A percentile compares a stretch with the other conserved stretches of the same genome.
Evolutionary conservation across 2,113 vertebrate species (phyloP).

Genomic region (Sinosuthora webbiana): DNA sequence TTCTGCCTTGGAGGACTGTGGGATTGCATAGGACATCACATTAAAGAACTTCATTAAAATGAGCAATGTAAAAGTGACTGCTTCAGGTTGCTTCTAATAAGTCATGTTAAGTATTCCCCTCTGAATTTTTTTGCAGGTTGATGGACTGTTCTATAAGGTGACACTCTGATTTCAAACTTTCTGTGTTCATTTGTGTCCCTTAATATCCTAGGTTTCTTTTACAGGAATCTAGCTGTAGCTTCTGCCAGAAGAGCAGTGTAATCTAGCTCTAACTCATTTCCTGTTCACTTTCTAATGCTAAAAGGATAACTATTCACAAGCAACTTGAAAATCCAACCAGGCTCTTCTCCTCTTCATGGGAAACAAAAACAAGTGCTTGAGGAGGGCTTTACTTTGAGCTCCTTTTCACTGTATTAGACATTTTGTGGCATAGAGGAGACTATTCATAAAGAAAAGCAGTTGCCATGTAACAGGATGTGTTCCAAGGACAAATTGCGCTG

Average conservation of each 20-base stretch:
- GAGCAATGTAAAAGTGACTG: conserved; percentile 1
- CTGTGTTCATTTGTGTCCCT: conserved; percentile 67
- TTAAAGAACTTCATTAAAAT: background rate
- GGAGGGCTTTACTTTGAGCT: background rate
- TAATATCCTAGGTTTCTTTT: conserved; percentile 72
- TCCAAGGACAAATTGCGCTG: background rate
- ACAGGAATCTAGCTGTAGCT: conserved; percentile 77
- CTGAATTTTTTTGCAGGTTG: conserved; percentile 87
- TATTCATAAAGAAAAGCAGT: background rate
- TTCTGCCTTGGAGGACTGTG: background rate
- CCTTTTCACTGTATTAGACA: background rate
- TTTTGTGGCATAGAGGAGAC: background rate
- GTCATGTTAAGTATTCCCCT: conserved; percentile 66
- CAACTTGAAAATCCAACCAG: conserved; percentile 60
- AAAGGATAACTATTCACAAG: conserved; percentile 32
- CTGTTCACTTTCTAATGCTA: conserved; percentile 62
- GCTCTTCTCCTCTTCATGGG: background rate
- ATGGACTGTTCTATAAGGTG: conserved; percentile 85
- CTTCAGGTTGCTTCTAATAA: conserved; percentile 10
- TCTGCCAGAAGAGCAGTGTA: conserved; percentile 47
- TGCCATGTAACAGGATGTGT: background rate
- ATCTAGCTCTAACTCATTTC: conserved; percentile 63
- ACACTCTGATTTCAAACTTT: conserved; percentile 79
- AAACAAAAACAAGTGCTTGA: background rate
- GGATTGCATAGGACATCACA: background rate